Conservation (phyloP, 2,888 invertebrate genomes). For the Xylophagus ater region DNA sequence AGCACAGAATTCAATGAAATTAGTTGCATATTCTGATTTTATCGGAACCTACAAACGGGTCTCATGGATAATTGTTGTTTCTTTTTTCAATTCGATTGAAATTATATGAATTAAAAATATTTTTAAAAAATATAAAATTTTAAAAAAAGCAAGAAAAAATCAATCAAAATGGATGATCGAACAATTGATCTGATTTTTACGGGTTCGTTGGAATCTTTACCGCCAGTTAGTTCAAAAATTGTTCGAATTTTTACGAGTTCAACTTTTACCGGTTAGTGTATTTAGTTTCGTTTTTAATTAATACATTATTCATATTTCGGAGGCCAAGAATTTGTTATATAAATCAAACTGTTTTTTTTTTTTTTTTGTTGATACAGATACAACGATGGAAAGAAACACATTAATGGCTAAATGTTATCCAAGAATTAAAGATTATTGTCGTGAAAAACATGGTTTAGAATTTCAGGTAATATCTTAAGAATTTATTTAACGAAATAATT, state of each 20-base stretch:
- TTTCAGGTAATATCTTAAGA: conserved; percentile 90
- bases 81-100: no score
- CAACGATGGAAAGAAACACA: conserved; percentile 93
- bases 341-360: conserved; percentile 6
- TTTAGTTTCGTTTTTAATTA: no score
- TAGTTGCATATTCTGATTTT: no score
- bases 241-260: conserved; percentile 97
- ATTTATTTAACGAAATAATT: no score
- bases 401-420: conserved; percentile 98
- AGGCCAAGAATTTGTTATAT: conserved; percentile 1
- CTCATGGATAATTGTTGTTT: no score
- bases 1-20: no score
- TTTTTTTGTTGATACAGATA: conserved; percentile 52
- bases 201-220: conserved; percentile 76
- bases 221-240: conserved; percentile 94
- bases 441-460: conserved; percentile 94
- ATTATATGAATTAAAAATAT: no score
- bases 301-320: background rate
- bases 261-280: conserved; percentile 89
- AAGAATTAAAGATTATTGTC: conserved; percentile 88
- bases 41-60: no score
- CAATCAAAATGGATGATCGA: conserved; percentile 68
- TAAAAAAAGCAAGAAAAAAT: background rate
- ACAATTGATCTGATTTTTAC: conserved; percentile 84
- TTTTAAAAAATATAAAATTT: background rate